Percentiles rank a stretch among this genome's conserved stretches.
Evolutionary conservation across 2,797 vertebrate genomes (phyloP).

Genomic region (Semaprochilodus insignis): DNA sequence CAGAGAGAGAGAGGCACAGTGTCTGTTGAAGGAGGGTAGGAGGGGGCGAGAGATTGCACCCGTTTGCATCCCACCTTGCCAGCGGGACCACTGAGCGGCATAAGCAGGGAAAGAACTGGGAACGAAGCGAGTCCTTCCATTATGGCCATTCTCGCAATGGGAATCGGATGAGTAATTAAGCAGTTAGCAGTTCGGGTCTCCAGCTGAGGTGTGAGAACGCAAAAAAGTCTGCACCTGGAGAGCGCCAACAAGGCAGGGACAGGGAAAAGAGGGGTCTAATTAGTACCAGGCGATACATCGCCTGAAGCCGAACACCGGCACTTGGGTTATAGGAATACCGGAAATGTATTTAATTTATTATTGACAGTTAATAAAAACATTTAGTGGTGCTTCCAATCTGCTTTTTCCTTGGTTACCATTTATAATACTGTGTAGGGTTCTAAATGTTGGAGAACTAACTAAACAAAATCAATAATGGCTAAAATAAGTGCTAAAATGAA

Average conservation of each 20-base stretch:
- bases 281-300: not conserved
- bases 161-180: constrained; percentile 46
- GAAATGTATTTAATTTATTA: not conserved
- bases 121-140: constrained; percentile 3
- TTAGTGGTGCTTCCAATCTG: not conserved
- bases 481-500: not conserved
- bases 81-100: not conserved
- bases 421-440: not conserved
- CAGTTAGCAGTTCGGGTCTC: constrained; percentile 38
- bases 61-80: not conserved
- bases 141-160: constrained; percentile 31
- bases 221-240: constrained; percentile 21
- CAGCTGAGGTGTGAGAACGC: constrained; percentile 36
- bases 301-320: not conserved
- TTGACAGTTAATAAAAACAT: not conserved
- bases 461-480: not conserved
- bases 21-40: constrained; percentile 59
- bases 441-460: not conserved
- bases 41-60: constrained; percentile 51
- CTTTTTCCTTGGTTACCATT: not conserved
- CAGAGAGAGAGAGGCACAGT: constrained; percentile 64
- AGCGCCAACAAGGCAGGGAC: constrained; percentile 14
- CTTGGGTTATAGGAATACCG: not conserved
- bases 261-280: not conserved
- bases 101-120: constrained; percentile 30